Evolutionary conservation across 2,888 invertebrate species (phyloP).

Genomic region (Noctua pronuba): DNA sequence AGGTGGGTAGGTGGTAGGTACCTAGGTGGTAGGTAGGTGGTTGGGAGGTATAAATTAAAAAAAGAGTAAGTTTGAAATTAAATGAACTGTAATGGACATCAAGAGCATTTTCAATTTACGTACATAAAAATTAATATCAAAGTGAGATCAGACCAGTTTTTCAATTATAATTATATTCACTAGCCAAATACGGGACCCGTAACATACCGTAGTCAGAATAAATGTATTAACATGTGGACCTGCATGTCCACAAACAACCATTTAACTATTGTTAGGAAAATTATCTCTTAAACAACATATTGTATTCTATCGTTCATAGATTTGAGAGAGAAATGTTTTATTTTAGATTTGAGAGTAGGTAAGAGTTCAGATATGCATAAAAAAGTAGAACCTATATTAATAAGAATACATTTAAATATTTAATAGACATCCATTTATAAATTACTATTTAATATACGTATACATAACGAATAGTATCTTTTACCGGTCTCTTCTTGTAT

Average conservation of each 20-base stretch:
- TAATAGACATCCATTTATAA: no score
- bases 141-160: slow-evolving; percentile 65
- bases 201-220: slow-evolving; percentile 35
- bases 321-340: no score
- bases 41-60: no score
- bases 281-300: not conserved
- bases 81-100: slow-evolving; percentile 58
- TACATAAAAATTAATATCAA: slow-evolving; percentile 57
- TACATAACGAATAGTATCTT: no score
- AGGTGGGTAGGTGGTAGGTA: no score
- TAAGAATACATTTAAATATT: no score
- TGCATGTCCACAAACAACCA: slow-evolving; percentile 69
- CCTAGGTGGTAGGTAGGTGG: no score
- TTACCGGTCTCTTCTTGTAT: no score
- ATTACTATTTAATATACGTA: no score
- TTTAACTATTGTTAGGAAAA: slow-evolving; percentile 37
- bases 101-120: slow-evolving; percentile 53
- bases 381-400: not conserved
- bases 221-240: slow-evolving; percentile 56
- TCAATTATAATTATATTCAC: slow-evolving; percentile 60
- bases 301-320: no score
- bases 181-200: slow-evolving; percentile 56
- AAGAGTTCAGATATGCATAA: slow-evolving; percentile 6
- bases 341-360: not conserved
- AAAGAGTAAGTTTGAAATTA: slow-evolving; percentile 20